Evolutionary conservation across 1,140 invertebrate species (phyloP).

Genomic region (Lasioglossum baleicum): DNA sequence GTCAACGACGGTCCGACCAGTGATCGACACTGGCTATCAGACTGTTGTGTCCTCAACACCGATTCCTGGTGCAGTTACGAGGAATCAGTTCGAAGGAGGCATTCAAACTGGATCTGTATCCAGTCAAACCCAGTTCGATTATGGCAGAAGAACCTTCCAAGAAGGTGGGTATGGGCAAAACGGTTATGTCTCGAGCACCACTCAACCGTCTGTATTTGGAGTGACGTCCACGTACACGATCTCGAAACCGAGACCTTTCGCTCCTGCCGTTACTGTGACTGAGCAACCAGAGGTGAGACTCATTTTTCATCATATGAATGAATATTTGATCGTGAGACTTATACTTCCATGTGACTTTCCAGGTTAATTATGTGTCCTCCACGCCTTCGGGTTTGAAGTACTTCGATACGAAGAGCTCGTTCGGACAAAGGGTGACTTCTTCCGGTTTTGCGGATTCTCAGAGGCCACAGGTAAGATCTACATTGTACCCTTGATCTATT

Average conservation of each 20-base stretch:
- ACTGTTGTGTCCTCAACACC: conserved; percentile 60
- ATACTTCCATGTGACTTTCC: not conserved
- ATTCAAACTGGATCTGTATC: conserved; percentile 51
- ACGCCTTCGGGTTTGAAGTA: conserved; percentile 11
- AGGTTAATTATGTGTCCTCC: conserved; percentile 13
- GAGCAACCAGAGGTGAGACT: conserved; percentile 1
- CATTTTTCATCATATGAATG: not conserved
- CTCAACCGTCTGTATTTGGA: not conserved
- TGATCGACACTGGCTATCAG: conserved; percentile 60
- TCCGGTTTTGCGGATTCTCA: not conserved
- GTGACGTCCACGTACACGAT: conserved; percentile 21
- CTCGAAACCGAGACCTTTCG: conserved; percentile 19
- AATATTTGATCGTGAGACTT: not conserved
- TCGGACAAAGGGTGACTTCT: conserved; percentile 12
- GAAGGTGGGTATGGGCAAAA: conserved; percentile 45
- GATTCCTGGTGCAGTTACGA: conserved; percentile 47
- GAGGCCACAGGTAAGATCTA: conserved; percentile 39
- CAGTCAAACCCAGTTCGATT: conserved; percentile 63
- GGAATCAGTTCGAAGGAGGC: conserved; percentile 29
- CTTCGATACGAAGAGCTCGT: conserved; percentile 4
- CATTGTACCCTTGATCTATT: not conserved
- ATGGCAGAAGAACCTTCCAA: conserved; percentile 69
- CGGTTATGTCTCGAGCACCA: conserved; percentile 15
- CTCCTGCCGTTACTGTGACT: not conserved
- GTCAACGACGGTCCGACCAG: conserved; percentile 61